phyloP scores from a whole-genome alignment of 2,113 vertebrate genomes.

The Lagopus muta region DNA sequence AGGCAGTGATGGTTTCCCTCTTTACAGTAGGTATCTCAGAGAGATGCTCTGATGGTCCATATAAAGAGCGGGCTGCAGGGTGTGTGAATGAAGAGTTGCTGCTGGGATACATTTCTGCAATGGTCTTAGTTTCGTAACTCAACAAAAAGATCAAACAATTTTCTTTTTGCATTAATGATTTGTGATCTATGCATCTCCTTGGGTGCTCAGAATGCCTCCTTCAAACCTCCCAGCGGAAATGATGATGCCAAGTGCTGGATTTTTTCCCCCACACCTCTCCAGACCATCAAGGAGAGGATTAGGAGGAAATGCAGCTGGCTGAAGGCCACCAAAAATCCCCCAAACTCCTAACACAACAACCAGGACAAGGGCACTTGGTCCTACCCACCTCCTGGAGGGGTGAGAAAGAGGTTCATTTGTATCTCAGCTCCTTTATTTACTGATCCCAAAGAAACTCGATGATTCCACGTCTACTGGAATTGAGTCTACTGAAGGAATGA shows the following conservation, averaged over 20 bases:
- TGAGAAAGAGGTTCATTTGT: not conserved
- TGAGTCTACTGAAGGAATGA: not conserved
- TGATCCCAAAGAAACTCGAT: not conserved
- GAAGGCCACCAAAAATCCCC: not conserved
- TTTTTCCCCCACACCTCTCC: not conserved
- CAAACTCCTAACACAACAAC: not conserved
- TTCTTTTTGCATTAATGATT: not conserved
- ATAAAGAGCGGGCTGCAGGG: not conserved
- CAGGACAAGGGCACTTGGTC: not conserved
- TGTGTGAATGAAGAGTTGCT: not conserved
- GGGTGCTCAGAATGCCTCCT: not conserved
- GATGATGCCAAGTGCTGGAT: not conserved
- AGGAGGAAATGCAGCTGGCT: not conserved
- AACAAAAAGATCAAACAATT: not conserved
- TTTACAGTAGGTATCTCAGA: not conserved
- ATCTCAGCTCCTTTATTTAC: not conserved
- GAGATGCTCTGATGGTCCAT: not conserved
- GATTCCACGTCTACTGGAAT: not conserved
- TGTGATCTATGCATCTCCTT: not conserved
- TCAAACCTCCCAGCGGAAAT: not conserved
- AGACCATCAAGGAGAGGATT: not conserved
- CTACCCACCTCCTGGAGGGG: not conserved
- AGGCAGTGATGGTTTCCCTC: not conserved
- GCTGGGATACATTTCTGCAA: not conserved
- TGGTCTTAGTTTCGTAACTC: not conserved